Evolutionary conservation across 35 echinoderm and acorn worm genomes (phyloP).

Genomic region (Amphiura filiformis): DNA sequence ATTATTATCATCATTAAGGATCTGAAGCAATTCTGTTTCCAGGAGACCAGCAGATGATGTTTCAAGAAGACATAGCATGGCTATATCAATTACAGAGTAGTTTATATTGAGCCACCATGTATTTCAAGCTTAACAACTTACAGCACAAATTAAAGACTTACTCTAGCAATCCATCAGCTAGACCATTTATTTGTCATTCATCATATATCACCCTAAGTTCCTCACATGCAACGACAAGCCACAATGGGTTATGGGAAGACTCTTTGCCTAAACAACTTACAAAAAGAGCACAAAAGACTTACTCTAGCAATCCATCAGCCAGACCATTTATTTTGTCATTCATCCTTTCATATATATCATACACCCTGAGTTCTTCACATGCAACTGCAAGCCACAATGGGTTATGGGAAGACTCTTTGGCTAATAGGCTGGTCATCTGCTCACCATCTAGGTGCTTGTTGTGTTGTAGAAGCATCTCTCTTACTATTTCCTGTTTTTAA

Average conservation of each 20-base stretch:
- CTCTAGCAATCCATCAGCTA: conserved; percentile 66
- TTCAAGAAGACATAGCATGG: conserved; percentile 71
- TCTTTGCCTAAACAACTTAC: conserved; percentile 66
- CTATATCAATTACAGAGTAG: too few relatives aligned
- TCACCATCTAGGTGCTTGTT: conserved; percentile 69
- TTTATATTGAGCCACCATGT: too few relatives aligned
- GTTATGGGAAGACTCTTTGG: conserved; percentile 88
- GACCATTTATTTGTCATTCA: conserved; percentile 71
- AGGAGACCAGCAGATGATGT: conserved; percentile 63
- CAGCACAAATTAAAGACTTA: conserved; percentile 29
- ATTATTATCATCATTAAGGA: conserved; percentile 77
- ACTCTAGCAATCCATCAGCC: conserved; percentile 67
- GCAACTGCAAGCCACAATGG: conserved; percentile 76
- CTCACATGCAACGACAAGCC: conserved; percentile 72
- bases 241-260: conserved; percentile 85
- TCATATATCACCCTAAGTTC: conserved; percentile 63
- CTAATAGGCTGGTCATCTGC: conserved; percentile 64
- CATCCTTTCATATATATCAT: conserved; percentile 60
- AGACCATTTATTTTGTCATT: conserved; percentile 74
- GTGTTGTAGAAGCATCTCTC: conserved; percentile 66
- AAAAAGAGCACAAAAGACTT: not conserved
- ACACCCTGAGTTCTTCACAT: conserved; percentile 74
- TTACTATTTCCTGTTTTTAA: conserved; percentile 60
- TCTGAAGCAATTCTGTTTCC: conserved; percentile 65
- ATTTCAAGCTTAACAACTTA: too few relatives aligned